Evolutionary conservation across 35 echinoderm and acorn worm genomes (phyloP).

Genomic region (Chiridota heheva): DNA sequence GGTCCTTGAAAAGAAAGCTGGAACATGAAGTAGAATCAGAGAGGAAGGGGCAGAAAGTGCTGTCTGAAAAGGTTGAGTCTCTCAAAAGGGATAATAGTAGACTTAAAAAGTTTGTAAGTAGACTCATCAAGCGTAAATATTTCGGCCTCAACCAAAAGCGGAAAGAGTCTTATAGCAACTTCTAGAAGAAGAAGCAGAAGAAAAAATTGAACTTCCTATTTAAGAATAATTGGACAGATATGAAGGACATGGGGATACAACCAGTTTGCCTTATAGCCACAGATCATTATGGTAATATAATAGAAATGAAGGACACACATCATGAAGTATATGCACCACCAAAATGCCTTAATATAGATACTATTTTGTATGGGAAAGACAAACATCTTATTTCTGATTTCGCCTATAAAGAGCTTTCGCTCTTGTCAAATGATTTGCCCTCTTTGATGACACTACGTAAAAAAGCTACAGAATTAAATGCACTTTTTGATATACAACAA

Average conservation of each 20-base stretch:
- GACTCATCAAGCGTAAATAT: constrained; percentile 16
- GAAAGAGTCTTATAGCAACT: not conserved
- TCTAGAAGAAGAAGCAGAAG: not conserved
- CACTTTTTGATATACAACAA: constrained; percentile 1
- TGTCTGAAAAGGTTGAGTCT: not conserved
- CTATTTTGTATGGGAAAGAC: not conserved
- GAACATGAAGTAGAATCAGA: not conserved
- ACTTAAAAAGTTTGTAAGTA: not conserved
- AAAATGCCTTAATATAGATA: not conserved
- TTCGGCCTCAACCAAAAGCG: not conserved
- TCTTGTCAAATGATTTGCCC: not conserved
- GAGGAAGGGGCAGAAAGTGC: not conserved
- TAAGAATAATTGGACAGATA: not conserved
- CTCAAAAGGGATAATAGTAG: not conserved
- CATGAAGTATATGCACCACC: not conserved
- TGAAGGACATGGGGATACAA: not conserved
- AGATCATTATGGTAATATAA: not conserved
- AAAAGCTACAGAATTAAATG: constrained; percentile 13
- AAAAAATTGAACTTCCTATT: not conserved
- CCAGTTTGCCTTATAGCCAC: not conserved
- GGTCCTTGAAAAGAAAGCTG: constrained; percentile 1
- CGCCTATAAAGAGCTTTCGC: constrained; percentile 15
- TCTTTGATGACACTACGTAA: not conserved
- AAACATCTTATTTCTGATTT: constrained; percentile 18
- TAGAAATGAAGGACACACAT: not conserved